Evolutionary conservation across 2,797 vertebrate genomes (phyloP), one percentile per base, ranked within the genome.

Genomic region (Poeciliopsis presidionis): DNA sequence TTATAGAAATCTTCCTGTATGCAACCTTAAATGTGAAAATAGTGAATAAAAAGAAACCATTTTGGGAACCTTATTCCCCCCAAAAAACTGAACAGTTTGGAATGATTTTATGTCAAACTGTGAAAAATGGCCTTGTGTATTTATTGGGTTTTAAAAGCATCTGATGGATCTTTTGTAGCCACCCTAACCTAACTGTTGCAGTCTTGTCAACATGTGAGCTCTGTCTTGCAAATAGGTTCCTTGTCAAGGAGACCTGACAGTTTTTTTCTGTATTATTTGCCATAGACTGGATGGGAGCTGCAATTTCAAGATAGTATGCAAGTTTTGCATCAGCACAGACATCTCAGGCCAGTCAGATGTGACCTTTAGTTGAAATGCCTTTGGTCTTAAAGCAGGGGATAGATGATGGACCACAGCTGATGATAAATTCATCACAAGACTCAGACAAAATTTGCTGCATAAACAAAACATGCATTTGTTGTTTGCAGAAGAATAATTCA

Each of bases 271-370:
- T 72, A 61, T 67, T 76, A 80, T 84, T 86, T 83, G 72, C 59
- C 55, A 53, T 39, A 72, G 77, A 76, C 77, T 86, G 59, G 33
- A 72, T 16, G 46, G 57, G 74, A 81, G 39, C 51, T 65, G 83
- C 72, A 81, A 33, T 90, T 92, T 84, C 89, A 87, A 59, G 76
- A 90, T 63, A 20, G 69, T 65, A 70, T 87, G 88, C 78, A 88
- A 89, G 86, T 83, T 93, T 94, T 92, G 88, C 87, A 89, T 93
- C 91, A 90, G 82, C 82, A n/a, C 76, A 77, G 85, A 88, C 85
- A 91, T 88, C 81, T 86, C 70, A 20, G 74, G 59, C 81, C 82
- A 87, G 78, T 51, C 76, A 81, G 36, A 70, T 75, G 61, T 84
- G 84, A 91, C 87, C 89, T 88, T 89, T 86, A 79, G 83, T 84